Evolutionary conservation across 2,797 vertebrate species (phyloP).

Genomic region (Sciurus carolinensis): DNA sequence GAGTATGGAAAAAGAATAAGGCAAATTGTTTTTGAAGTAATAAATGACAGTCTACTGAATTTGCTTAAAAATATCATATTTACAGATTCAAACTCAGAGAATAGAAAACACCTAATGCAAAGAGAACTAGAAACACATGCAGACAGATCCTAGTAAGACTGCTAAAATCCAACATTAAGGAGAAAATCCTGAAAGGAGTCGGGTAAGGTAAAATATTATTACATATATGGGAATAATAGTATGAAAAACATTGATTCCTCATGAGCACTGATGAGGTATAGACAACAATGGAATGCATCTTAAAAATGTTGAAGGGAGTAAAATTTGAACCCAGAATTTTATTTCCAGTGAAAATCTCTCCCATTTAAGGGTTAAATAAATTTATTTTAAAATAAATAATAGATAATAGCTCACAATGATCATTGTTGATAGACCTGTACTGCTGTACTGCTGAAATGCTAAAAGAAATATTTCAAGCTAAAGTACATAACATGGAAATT

Average conservation of each 20-base stretch:
- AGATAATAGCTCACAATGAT: not conserved
- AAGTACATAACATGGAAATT: not conserved
- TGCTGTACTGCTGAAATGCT: not conserved
- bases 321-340: constrained; percentile 10
- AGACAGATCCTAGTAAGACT: not conserved
- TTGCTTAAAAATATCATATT: not conserved
- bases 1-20: not conserved
- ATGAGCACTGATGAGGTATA: not conserved
- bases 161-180: not conserved
- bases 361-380: not conserved
- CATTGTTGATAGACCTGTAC: not conserved
- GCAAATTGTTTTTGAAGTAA: not conserved
- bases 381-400: not conserved
- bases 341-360: not conserved
- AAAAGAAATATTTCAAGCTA: no score
- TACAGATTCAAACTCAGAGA: not conserved
- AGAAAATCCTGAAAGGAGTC: not conserved
- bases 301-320: not conserved
- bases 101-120: not conserved
- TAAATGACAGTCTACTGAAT: not conserved
- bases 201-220: not conserved
- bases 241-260: no score
- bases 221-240: not conserved
- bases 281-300: not conserved
- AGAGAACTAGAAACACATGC: not conserved